phyloP scores from a whole-genome alignment of 1,140 invertebrate species.

The Phocides pigmalion region DNA sequence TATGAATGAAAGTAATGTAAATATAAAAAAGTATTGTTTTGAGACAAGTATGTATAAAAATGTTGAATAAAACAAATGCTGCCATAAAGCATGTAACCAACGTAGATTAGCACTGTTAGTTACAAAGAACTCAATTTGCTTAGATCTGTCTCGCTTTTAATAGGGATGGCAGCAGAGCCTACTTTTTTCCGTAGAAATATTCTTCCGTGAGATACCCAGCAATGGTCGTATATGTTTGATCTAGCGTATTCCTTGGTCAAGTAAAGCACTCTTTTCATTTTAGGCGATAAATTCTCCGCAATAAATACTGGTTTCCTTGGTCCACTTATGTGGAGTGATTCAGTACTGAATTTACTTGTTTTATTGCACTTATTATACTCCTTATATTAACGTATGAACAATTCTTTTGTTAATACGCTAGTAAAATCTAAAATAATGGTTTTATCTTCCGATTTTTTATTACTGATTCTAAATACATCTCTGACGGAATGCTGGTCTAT shows the following conservation, averaged over 20 bases:
- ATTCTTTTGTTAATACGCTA: too few species aligned
- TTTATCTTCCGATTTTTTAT: too few species aligned
- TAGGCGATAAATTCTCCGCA: constrained; percentile 16
- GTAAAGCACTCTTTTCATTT: constrained; percentile 36
- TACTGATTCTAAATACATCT: too few species aligned
- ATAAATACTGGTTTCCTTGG: constrained; percentile 4
- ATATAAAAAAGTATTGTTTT: too few species aligned
- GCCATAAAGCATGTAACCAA: too few species aligned
- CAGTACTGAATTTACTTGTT: constrained; percentile 11
- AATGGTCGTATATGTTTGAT: constrained; percentile 4
- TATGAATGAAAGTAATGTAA: too few species aligned
- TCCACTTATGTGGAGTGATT: background rate
- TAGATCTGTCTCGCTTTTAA: background rate
- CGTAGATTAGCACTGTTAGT: too few species aligned
- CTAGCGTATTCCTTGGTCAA: constrained; percentile 25
- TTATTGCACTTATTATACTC: constrained; percentile 10
- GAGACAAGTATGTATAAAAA: too few species aligned
- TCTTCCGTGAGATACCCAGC: constrained; percentile 37
- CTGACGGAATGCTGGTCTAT: too few species aligned
- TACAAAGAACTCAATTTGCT: too few species aligned
- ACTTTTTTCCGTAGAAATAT: constrained; percentile 38
- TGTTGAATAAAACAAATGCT: too few species aligned
- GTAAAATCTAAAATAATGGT: too few species aligned
- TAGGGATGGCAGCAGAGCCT: background rate
- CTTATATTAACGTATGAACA: background rate